Percentiles rank a stretch among this genome's conserved stretches.
phyloP scores from a whole-genome alignment of 2,113 vertebrate genomes.

The Megaceryle maxima region DNA sequence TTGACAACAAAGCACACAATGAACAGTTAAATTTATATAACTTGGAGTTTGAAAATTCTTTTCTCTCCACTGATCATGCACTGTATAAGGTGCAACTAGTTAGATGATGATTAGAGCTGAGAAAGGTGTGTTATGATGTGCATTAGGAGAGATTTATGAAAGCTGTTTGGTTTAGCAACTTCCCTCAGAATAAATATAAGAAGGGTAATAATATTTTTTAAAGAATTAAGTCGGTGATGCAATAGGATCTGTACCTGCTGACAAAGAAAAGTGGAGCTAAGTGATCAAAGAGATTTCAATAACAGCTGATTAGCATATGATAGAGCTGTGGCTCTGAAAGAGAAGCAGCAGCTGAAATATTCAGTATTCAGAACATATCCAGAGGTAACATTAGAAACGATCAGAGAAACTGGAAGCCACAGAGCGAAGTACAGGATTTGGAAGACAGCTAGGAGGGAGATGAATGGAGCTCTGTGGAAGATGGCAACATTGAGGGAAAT shows the following conservation, averaged over 20 bases:
- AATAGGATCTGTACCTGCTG: not conserved
- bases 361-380: slow-evolving; percentile 11
- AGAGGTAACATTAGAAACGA: not conserved
- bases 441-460: not conserved
- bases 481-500: not conserved
- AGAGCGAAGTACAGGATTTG: not conserved
- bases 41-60: not conserved
- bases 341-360: slow-evolving; percentile 4
- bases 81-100: not conserved
- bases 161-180: not conserved
- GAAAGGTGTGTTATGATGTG: not conserved
- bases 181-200: not conserved
- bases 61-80: not conserved
- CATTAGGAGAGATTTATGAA: not conserved
- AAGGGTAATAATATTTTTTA: not conserved
- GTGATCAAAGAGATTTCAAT: slow-evolving; percentile 29
- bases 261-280: slow-evolving; percentile 1
- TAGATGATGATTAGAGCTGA: not conserved
- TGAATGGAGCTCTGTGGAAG: not conserved
- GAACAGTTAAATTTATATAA: not conserved
- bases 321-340: not conserved
- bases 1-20: not conserved
- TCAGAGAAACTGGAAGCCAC: not conserved
- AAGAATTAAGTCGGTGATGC: not conserved
- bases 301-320: not conserved